Conservation (phyloP, 2,113 vertebrate species). For the Erpornis zantholeuca region DNA sequence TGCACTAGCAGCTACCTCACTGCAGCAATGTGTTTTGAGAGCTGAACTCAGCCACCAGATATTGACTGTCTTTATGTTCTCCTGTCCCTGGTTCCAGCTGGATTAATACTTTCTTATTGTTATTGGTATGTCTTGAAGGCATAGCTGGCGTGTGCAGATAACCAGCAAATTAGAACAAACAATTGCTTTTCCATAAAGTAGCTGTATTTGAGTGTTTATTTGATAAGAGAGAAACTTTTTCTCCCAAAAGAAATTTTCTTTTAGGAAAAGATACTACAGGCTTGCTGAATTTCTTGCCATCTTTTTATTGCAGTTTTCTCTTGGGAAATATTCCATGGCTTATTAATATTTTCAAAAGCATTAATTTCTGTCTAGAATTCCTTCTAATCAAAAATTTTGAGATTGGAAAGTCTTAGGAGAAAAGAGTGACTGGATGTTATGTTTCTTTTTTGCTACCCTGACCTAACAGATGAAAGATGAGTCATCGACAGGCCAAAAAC, state of each 20-base stretch:
- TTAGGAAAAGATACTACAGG: neutral
- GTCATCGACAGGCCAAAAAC: neutral
- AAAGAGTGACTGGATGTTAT: neutral
- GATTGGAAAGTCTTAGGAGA: neutral
- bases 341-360: neutral
- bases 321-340: neutral
- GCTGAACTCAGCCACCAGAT: neutral
- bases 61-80: neutral
- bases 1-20: neutral
- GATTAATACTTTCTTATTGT: neutral
- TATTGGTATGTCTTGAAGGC: neutral
- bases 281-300: neutral
- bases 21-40: neutral
- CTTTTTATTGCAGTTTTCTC: neutral
- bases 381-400: neutral
- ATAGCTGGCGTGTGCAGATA: neutral
- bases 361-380: neutral
- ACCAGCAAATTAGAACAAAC: neutral
- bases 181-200: neutral
- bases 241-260: neutral
- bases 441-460: neutral
- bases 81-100: neutral
- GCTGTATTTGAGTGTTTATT: neutral
- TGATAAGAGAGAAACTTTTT: neutral
- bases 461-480: neutral